These are phyloP conservation scores for Mormyrus iriodes DNA, from an alignment of 2,113 vertebrate genomes.

Conservation along the genomic window DNA sequence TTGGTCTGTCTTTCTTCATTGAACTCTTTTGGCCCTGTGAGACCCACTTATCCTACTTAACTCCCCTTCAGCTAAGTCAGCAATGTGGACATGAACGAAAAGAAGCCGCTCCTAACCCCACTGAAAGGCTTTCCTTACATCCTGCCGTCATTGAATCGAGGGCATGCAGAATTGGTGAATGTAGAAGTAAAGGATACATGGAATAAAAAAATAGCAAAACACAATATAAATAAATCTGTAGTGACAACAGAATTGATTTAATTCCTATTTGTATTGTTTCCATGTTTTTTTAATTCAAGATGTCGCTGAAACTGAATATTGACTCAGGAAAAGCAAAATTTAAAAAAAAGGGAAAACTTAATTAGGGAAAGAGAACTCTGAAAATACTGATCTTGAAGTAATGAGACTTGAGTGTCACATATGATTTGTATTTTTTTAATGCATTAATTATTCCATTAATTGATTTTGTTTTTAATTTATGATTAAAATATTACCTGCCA, in stretches of 20 bases:
- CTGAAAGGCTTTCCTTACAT: slow-evolving; percentile 21
- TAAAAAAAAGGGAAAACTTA: slow-evolving; percentile 45
- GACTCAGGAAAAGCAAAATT: slow-evolving; percentile 57
- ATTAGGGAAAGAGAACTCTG: slow-evolving; percentile 61
- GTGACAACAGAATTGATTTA: slow-evolving; percentile 54
- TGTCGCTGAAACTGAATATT: slow-evolving; percentile 50
- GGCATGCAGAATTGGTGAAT: neutral
- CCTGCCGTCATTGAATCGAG: neutral
- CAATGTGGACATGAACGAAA: slow-evolving; percentile 43
- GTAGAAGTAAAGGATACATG: neutral
- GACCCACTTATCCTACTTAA: slow-evolving; percentile 67
- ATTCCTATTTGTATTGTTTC: slow-evolving; percentile 51
- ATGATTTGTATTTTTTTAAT: slow-evolving; percentile 36
- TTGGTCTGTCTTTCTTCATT: slow-evolving; percentile 62
- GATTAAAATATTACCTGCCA: slow-evolving; percentile 27
- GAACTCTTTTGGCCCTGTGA: slow-evolving; percentile 60
- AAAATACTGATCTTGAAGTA: slow-evolving; percentile 52
- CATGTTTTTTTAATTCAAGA: slow-evolving; percentile 60
- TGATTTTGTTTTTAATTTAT: slow-evolving; percentile 25
- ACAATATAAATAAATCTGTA: slow-evolving; percentile 27
- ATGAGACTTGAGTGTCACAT: slow-evolving; percentile 31
- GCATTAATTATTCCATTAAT: slow-evolving; percentile 43
- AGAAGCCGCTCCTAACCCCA: slow-evolving; percentile 21
- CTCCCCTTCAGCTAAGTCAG: slow-evolving; percentile 58
- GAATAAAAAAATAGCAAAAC: neutral